Conservation (phyloP, 2,797 vertebrate genomes). For the Macropus fuliginosus region DNA sequence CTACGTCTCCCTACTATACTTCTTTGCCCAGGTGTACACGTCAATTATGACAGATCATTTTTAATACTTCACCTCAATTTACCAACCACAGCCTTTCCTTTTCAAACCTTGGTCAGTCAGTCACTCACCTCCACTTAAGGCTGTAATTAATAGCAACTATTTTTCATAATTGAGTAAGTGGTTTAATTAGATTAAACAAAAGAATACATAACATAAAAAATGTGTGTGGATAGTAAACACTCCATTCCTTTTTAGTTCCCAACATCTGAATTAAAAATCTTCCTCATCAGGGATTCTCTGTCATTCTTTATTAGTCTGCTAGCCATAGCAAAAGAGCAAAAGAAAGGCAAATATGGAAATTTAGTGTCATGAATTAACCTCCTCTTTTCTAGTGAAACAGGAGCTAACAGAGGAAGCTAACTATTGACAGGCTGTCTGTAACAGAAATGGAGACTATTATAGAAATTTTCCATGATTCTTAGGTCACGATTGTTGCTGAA, state of each 20-base stretch:
- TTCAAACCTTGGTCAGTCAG: not conserved
- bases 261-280: not conserved
- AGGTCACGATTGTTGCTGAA: not conserved
- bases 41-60: not conserved
- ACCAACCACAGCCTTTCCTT: not conserved
- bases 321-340: not conserved
- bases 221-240: not conserved
- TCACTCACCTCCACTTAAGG: not conserved
- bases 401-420: not conserved
- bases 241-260: not conserved
- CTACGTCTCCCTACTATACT: not conserved
- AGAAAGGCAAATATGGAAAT: not conserved
- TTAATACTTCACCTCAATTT: not conserved
- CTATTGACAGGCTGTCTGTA: not conserved
- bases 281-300: not conserved
- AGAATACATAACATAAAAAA: not conserved
- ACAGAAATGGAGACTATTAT: not conserved
- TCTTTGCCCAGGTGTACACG: not conserved
- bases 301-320: not conserved
- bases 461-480: not conserved
- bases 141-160: not conserved
- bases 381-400: not conserved
- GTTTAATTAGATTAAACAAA: not conserved
- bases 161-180: not conserved
- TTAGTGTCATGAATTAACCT: not conserved